phyloP scores from a whole-genome alignment of 1,140 invertebrate species.

The Lutraria rhynchaena region DNA sequence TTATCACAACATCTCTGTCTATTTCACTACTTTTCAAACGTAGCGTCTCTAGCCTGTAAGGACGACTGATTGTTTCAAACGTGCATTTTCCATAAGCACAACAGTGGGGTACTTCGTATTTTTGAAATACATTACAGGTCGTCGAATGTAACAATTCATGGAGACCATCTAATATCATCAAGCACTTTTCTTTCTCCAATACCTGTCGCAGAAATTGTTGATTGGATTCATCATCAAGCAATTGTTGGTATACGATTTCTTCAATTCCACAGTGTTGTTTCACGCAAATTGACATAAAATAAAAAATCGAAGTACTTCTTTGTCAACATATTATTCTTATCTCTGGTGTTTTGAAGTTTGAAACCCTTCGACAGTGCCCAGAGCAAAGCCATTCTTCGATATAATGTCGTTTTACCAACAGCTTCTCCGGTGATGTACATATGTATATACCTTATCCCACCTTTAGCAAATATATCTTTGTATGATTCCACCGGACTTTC shows the following conservation, averaged over 20 bases:
- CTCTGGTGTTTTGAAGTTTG: not conserved
- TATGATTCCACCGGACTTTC: not conserved
- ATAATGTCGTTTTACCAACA: slow-evolving; percentile 29
- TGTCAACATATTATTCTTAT: not conserved
- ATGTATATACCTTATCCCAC: not conserved
- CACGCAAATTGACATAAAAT: slow-evolving; percentile 4
- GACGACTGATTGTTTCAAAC: not conserved
- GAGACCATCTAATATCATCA: slow-evolving; percentile 17
- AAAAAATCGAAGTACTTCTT: slow-evolving; percentile 15
- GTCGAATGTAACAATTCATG: slow-evolving; percentile 6
- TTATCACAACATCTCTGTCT: not conserved
- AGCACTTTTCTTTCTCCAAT: slow-evolving; percentile 13
- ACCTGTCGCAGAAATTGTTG: not conserved
- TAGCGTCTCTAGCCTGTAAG: slow-evolving; percentile 8
- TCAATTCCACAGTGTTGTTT: slow-evolving; percentile 9
- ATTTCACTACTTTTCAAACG: not conserved
- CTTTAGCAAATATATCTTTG: slow-evolving; percentile 4
- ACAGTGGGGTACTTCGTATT: not conserved
- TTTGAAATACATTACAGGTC: not conserved
- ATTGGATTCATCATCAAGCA: not conserved
- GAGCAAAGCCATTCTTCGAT: slow-evolving; percentile 12
- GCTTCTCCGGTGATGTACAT: slow-evolving; percentile 26
- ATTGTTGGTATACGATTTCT: slow-evolving; percentile 18
- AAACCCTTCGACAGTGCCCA: not conserved
- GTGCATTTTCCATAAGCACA: not conserved